Evolutionary conservation across 2,113 vertebrate species (phyloP).

Genomic region (Oriolus oriolus): DNA sequence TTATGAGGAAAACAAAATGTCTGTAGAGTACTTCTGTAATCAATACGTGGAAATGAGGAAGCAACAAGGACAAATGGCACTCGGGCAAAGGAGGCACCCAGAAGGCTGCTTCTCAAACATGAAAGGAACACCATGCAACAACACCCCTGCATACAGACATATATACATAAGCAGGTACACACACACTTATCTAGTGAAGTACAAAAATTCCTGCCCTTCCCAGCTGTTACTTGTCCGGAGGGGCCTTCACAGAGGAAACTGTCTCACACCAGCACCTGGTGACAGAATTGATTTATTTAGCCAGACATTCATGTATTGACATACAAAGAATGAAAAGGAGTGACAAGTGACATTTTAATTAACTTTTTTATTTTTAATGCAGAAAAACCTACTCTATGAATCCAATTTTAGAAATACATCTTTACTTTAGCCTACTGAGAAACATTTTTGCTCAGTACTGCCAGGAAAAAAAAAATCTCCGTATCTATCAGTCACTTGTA

Average conservation of each 20-base stretch:
- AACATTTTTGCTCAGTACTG: neutral
- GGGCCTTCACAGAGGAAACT: neutral
- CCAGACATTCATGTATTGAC: neutral
- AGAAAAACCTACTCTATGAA: neutral
- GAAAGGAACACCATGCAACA: neutral
- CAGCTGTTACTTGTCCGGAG: neutral
- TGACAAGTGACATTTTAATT: neutral
- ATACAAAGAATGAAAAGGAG: neutral
- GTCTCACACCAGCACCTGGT: neutral
- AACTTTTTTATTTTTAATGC: neutral
- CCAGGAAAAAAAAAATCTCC: neutral
- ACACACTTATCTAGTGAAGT: neutral
- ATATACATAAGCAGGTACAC: neutral
- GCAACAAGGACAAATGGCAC: neutral
- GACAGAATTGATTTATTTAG: neutral
- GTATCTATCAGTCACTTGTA: neutral
- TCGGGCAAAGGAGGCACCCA: neutral
- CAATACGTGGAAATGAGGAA: neutral
- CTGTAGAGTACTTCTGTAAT: neutral
- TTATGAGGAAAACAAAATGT: accelerated
- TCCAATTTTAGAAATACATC: neutral
- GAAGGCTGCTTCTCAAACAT: neutral
- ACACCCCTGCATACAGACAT: neutral
- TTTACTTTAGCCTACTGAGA: neutral
- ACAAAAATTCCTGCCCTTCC: neutral